These are phyloP conservation scores for Ascidia mentula DNA, from an alignment of 23 tunicate genomes.

Conservation along the genomic window DNA sequence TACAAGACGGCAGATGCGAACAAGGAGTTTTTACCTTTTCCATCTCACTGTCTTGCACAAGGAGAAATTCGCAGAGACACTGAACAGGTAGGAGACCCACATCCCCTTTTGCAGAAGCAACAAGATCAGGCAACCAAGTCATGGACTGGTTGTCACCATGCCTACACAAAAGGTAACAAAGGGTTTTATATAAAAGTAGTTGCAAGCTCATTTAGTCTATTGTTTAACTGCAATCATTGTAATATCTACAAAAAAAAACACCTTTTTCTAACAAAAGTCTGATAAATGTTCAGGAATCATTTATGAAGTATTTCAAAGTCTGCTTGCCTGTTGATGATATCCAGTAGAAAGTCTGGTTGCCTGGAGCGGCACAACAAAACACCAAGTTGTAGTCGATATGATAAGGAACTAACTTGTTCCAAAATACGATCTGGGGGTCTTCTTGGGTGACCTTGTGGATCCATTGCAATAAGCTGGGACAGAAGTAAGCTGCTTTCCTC, in stretches of 20 bases:
- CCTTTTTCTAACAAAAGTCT: no score
- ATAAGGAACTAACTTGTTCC: constrained; percentile 43
- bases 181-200: no score
- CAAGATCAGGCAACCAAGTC: constrained; percentile 86
- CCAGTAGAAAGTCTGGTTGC: constrained; percentile 79
- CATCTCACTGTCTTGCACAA: constrained; percentile 54
- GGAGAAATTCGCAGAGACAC: constrained; percentile 82
- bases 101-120: constrained; percentile 65
- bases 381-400: constrained; percentile 55
- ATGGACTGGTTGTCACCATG: constrained; percentile 88
- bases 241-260: no score
- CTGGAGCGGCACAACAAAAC: constrained; percentile 69
- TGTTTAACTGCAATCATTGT: no score
- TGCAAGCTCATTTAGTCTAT: no score
- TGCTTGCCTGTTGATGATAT: constrained; percentile 81
- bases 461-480: constrained; percentile 88
- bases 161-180: constrained; percentile 23
- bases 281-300: no score
- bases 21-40: constrained; percentile 35
- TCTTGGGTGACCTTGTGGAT: constrained; percentile 69
- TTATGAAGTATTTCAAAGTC: no score
- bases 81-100: constrained; percentile 73
- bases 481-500: constrained; percentile 69
- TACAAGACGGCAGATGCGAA: not conserved
- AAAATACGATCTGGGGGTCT: constrained; percentile 84